These are phyloP conservation scores for Cenopis cana DNA, from an alignment of 2,888 invertebrate genomes.

Conservation along the genomic window DNA sequence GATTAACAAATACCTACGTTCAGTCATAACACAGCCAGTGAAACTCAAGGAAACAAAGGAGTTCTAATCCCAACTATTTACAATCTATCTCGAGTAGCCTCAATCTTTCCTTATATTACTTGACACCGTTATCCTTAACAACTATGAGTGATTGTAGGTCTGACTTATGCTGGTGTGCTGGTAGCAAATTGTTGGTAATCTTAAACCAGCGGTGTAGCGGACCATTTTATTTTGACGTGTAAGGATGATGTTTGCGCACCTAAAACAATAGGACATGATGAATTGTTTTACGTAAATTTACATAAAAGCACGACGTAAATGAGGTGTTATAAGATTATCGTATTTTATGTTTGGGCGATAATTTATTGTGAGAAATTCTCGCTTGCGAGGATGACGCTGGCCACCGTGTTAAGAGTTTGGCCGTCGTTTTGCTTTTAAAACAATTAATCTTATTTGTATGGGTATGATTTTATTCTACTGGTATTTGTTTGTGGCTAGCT, in stretches of 20 bases:
- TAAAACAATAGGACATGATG: slow-evolving; percentile 36
- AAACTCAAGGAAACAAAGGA: slow-evolving; percentile 3
- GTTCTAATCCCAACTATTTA: slow-evolving; percentile 21
- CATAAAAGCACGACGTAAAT: background rate
- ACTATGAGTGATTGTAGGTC: background rate
- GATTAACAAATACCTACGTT: background rate
- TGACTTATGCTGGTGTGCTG: background rate
- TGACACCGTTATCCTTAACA: background rate
- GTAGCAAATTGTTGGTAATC: background rate
- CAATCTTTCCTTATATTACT: background rate
- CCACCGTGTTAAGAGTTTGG: too few relatives aligned
- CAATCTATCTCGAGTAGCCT: background rate
- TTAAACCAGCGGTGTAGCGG: background rate
- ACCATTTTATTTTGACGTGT: slow-evolving; percentile 32
- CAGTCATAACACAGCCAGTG: background rate
- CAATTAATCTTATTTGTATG: too few relatives aligned
- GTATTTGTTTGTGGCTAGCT: too few relatives aligned
- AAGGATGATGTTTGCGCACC: slow-evolving; percentile 27
- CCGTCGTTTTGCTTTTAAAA: too few relatives aligned
- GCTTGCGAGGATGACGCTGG: too few relatives aligned
- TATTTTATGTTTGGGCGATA: background rate
- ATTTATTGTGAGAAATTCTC: background rate
- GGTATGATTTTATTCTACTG: too few relatives aligned
- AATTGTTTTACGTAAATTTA: slow-evolving; percentile 25
- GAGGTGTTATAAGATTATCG: slow-evolving; percentile 17